Evolutionary conservation across 1,140 invertebrate genomes (phyloP).

Genomic region (Leptinotarsa lineolata): DNA sequence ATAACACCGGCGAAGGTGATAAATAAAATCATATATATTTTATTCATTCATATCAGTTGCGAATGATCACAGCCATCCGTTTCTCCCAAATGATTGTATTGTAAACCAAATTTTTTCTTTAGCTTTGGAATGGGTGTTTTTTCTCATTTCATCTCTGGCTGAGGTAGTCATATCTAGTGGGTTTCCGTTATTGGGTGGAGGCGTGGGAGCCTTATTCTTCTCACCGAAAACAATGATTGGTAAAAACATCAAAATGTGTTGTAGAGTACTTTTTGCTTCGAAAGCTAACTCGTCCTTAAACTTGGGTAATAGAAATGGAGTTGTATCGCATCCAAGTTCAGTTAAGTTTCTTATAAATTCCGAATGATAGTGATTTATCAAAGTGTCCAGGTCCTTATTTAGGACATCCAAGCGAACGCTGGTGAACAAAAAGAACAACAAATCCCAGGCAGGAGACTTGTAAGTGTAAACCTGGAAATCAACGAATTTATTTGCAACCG

Average conservation of each 20-base stretch:
- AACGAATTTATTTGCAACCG: conserved; percentile 62
- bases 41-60: too few relatives aligned
- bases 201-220: not conserved
- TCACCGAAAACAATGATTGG: conserved; percentile 11
- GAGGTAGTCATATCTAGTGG: not conserved
- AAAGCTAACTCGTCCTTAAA: conserved; percentile 27
- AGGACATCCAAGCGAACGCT: conserved; percentile 55
- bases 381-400: conserved; percentile 51
- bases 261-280: not conserved
- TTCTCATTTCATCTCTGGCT: not conserved
- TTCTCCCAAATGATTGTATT: not conserved
- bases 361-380: conserved; percentile 58
- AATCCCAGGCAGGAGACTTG: conserved; percentile 58
- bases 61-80: conserved; percentile 15
- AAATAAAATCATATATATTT: too few relatives aligned
- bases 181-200: not conserved
- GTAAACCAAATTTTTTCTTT: conserved; percentile 24
- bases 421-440: conserved; percentile 61
- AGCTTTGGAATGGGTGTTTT: not conserved
- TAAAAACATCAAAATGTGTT: not conserved
- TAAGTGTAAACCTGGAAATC: conserved; percentile 66
- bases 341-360: conserved; percentile 30
- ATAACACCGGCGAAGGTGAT: too few relatives aligned
- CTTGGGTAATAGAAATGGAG: conserved; percentile 1
- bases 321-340: conserved; percentile 23